Evolutionary conservation across 2,113 vertebrate genomes (phyloP).

Genomic region (Cyprinus carpio): DNA sequence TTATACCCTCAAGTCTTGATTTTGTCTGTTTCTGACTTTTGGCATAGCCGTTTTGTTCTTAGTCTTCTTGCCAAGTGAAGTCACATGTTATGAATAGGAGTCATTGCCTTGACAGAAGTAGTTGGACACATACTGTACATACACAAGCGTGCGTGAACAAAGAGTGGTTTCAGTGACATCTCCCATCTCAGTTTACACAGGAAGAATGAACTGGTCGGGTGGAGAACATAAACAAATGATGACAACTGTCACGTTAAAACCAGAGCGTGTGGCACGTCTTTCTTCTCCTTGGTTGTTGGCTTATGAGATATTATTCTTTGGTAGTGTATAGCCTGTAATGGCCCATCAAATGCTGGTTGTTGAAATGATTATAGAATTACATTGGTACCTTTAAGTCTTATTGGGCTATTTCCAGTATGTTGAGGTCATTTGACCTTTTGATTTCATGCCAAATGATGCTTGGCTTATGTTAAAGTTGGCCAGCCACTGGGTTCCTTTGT

Average conservation of each 20-base stretch:
- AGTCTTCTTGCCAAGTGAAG: constrained; percentile 60
- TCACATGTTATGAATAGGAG: constrained; percentile 62
- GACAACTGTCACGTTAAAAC: not conserved
- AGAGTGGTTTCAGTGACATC: constrained; percentile 19
- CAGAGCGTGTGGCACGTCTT: not conserved
- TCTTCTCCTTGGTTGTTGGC: not conserved
- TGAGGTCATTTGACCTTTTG: constrained; percentile 21
- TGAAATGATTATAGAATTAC: not conserved
- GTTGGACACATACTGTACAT: constrained; percentile 16
- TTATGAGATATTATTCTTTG: not conserved
- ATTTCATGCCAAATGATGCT: not conserved
- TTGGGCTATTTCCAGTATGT: not conserved
- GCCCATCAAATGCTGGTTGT: not conserved
- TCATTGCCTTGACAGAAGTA: constrained; percentile 28
- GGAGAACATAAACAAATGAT: constrained; percentile 2
- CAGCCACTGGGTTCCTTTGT: not conserved
- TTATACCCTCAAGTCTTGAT: not conserved
- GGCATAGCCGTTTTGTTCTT: not conserved
- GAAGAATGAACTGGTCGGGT: constrained; percentile 3
- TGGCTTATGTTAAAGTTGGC: not conserved
- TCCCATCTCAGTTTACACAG: constrained; percentile 35
- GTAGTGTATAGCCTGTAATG: not conserved
- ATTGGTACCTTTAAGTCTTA: not conserved
- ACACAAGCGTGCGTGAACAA: not conserved
- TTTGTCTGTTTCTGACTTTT: not conserved